These are phyloP conservation scores for Metopolophium dirhodum DNA, from an alignment of 1,140 invertebrate genomes.

Conservation along the genomic window DNA sequence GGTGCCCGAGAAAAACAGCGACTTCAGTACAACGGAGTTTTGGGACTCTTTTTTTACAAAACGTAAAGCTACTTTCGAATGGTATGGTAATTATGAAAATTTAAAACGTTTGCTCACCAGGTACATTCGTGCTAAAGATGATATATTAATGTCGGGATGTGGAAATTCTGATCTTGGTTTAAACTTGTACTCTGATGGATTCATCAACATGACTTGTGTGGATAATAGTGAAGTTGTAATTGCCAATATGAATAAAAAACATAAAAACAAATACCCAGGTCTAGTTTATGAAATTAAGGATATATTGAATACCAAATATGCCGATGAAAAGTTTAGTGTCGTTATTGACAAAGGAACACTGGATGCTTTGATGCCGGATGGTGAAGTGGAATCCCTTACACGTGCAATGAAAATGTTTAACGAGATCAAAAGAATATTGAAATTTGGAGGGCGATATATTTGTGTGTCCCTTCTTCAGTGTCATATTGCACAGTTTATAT, in stretches of 20 bases:
- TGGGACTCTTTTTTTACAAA: slow-evolving; percentile 96
- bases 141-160: slow-evolving; percentile 88
- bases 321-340: slow-evolving; percentile 78
- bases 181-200: slow-evolving; percentile 90
- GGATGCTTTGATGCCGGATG: slow-evolving; percentile 89
- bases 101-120: slow-evolving; percentile 85
- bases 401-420: slow-evolving; percentile 47
- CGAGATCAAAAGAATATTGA: slow-evolving; percentile 67
- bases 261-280: slow-evolving; percentile 71
- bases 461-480: slow-evolving; percentile 89
- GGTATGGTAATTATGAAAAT: slow-evolving; percentile 89
- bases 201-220: slow-evolving; percentile 83
- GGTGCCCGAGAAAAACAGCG: slow-evolving; percentile 81
- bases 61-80: slow-evolving; percentile 91
- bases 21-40: slow-evolving; percentile 88
- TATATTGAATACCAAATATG: slow-evolving; percentile 80
- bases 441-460: slow-evolving; percentile 79
- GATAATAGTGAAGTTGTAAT: slow-evolving; percentile 92
- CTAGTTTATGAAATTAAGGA: slow-evolving; percentile 89
- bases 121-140: slow-evolving; percentile 84
- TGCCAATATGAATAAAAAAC: slow-evolving; percentile 83
- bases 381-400: slow-evolving; percentile 60
- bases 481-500: slow-evolving; percentile 79
- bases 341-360: slow-evolving; percentile 95
- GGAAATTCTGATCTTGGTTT: slow-evolving; percentile 91